Conservation (phyloP, 2,113 vertebrate genomes). For the Lepus americanus region DNA sequence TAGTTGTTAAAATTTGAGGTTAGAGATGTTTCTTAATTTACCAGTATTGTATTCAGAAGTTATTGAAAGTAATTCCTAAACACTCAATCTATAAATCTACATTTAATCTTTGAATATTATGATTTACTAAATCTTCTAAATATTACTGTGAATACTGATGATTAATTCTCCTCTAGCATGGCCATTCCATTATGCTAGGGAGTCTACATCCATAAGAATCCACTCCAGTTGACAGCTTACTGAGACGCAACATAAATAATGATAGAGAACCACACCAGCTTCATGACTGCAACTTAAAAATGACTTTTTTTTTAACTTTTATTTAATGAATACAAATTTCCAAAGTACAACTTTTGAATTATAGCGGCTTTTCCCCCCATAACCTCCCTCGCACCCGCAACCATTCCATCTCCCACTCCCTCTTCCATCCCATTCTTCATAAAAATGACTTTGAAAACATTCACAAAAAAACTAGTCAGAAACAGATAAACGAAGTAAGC, state of each 20-base stretch:
- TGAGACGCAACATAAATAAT: neutral
- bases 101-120: slow-evolving; percentile 45
- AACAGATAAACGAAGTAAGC: neutral
- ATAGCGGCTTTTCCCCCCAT: too few relatives aligned
- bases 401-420: too few relatives aligned
- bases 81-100: neutral
- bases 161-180: neutral
- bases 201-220: neutral
- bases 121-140: neutral
- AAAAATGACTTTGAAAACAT: slow-evolving; percentile 3
- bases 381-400: too few relatives aligned
- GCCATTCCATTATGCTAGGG: slow-evolving; percentile 3
- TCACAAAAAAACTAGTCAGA: slow-evolving; percentile 45
- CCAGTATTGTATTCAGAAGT: neutral
- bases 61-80: slow-evolving; percentile 3
- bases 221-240: neutral
- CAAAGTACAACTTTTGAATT: too few relatives aligned
- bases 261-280: neutral
- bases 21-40: slow-evolving; percentile 19
- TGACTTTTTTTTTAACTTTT: neutral
- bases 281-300: neutral
- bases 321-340: too few relatives aligned
- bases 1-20: slow-evolving; percentile 31
- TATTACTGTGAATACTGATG: neutral
- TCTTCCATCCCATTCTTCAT: too few relatives aligned